Evolutionary conservation across 2,888 invertebrate genomes (phyloP), one percentile per base, ranked within the genome.

Genomic region (Dynastes maya): DNA sequence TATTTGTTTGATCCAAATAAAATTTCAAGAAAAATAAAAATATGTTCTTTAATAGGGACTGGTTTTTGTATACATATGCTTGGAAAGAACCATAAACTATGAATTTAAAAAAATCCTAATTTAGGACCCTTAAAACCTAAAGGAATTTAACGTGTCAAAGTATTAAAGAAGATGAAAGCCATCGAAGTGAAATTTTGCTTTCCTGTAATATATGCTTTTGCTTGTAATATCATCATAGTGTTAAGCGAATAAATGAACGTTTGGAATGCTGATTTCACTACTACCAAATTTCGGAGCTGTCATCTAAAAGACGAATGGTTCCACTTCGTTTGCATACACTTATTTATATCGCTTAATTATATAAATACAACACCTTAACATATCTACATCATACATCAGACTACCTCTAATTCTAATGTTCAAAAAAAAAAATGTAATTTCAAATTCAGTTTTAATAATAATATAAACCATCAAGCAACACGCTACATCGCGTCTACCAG

Each of bases 191-290:
- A 16, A 16, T 16, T 16, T 16, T 16, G 16, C 16, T 16, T 16
- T 16, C 16, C 16, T 16, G 16, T 16, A 16, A 16, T 16, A 16
- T 16, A 16, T 16, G 16, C 16, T 16, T 16, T 16, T 16, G 16
- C 16, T 16, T 16, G 16, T 16, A 16, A 16, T 16, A 16, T 16
- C 16, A 16, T 16, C 16, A 16, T 16, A 16, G 16, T 16, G 16
- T 16, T 16, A 16, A 16, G 16, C 16, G 16, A 16, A 40, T 40
- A 53, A 53, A 16, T 16, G 53, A 53, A 53, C n/a, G 16, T 4
- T 32, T 55, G n/a, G n/a, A 55, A 55, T 55, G 2, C 55, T 6
- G 55, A 55, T 55, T 55, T 55, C 55, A 55, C 55, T 61, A 22
- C 27, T 16, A 6, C 29, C 9, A 29, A 61, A 16, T 27, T 61